phyloP scores from a whole-genome alignment of 2,113 vertebrate species.

The Chionomys nivalis region DNA sequence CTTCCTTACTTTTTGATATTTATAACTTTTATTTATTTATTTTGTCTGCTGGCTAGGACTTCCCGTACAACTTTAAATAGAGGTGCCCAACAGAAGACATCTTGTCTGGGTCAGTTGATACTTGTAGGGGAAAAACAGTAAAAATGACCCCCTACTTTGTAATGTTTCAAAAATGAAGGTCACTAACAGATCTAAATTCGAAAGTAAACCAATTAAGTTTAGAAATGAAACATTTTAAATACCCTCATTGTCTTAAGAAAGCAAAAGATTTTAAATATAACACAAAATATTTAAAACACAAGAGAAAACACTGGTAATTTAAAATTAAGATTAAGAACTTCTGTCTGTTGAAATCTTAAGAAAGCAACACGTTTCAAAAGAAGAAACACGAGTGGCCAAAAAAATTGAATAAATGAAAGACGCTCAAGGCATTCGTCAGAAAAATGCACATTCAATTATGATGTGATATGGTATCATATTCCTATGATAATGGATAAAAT shows the following conservation, averaged over 20 bases:
- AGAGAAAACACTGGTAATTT: constrained; percentile 7
- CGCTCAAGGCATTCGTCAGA: not conserved
- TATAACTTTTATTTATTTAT: constrained; percentile 49
- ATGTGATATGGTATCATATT: not conserved
- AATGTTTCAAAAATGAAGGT: not conserved
- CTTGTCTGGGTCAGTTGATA: not conserved
- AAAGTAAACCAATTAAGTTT: constrained; percentile 22
- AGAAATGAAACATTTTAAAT: not conserved
- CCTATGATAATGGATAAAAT: not conserved
- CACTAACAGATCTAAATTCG: not conserved
- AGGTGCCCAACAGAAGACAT: not conserved
- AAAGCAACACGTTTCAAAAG: not conserved
- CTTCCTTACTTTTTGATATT: constrained; percentile 12
- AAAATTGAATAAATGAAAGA: not conserved
- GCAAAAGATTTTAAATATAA: not conserved
- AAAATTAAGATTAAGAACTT: not conserved
- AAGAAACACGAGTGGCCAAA: not conserved
- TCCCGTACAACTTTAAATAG: constrained; percentile 12
- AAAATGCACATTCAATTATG: not conserved
- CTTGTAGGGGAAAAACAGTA: not conserved
- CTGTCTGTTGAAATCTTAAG: not conserved
- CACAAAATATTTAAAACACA: not conserved
- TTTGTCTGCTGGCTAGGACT: constrained; percentile 20
- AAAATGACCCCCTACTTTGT: not conserved
- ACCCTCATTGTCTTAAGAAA: not conserved